Evolutionary conservation across 1,140 invertebrate species (phyloP).

Genomic region (Tribolium madens): DNA sequence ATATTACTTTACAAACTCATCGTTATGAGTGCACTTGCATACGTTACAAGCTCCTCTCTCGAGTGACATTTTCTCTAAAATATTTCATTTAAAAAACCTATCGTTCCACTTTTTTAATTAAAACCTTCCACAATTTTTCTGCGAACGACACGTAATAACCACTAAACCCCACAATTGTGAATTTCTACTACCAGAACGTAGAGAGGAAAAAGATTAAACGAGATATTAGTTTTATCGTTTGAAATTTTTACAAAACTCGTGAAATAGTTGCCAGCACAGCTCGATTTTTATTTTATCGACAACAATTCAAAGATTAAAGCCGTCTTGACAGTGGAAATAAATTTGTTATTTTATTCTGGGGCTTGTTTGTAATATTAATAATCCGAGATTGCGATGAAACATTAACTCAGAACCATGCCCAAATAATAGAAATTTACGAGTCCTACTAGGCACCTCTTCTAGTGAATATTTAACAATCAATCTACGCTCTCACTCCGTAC

Average conservation of each 20-base stretch:
- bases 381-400: conserved; percentile 28
- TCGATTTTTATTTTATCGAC: neutral
- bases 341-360: too few relatives aligned
- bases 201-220: neutral
- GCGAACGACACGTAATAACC: neutral
- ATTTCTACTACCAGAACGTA: too few relatives aligned
- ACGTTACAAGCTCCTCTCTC: neutral
- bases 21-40: neutral
- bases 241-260: neutral
- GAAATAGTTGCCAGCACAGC: neutral
- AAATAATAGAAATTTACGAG: conserved; percentile 36
- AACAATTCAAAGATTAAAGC: too few relatives aligned
- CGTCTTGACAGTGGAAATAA: neutral
- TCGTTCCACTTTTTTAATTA: neutral
- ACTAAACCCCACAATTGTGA: neutral
- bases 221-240: neutral
- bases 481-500: conserved; percentile 2
- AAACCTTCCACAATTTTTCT: neutral
- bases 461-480: conserved; percentile 36
- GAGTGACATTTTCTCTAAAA: neutral
- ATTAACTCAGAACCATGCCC: neutral
- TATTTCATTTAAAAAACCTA: neutral
- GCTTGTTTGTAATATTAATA: conserved; percentile 12
- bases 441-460: neutral
- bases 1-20: too few relatives aligned